Base-by-base conservation (phyloP, 2,888 invertebrate species). In the Rhagonycha fulva region DNA sequence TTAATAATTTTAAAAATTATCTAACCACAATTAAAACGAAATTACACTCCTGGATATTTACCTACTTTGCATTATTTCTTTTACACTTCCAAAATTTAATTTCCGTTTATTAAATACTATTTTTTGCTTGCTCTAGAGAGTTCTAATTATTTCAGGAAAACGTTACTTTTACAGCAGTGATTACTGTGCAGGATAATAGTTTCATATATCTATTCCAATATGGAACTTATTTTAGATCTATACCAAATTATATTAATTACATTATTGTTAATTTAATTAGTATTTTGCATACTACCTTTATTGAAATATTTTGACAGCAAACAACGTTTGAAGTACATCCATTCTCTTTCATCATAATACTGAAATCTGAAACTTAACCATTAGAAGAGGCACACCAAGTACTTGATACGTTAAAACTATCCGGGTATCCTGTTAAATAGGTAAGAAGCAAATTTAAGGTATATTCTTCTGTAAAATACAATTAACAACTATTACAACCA, bases 291-390 rank as follows among this genome's bases (percentile, higher is more conserved):
- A 7, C 7, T 47, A 47, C 47, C 47, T 47, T 47, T 9, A 47
- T 47, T n/a, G n/a, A 9, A 47, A 47, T 47, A 47, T 47, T 47
- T 47, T 7, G 12, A 47, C 47, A 47, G 63, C 24, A 66, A 66
- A 11, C 11, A 24, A 26, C 24, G 23, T 23, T 66, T 66, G 12
- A 66, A 66, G 68, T 30, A 62, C 68, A 72, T 72, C 62, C 63
- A 71, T 71, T 71, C 24, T 67, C 67, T 68, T 72, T 72, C 47
- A 71, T 32, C 71, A 61, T 61, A 47, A 60, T n/a, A 71, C 72
- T 72, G 72, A 72, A 72, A 72, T 60, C 61, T 68, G 68, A 72
- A 72, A 72, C 68, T 60, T 62, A 14, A 68, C 72, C 72, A 72
- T 72, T 72, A 72, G 61, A 72, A 62, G 68, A 23, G 72, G 72